These are phyloP conservation scores for Gobionotothen gibberifrons DNA, from an alignment of 2,797 vertebrate species.

Conservation along the genomic window DNA sequence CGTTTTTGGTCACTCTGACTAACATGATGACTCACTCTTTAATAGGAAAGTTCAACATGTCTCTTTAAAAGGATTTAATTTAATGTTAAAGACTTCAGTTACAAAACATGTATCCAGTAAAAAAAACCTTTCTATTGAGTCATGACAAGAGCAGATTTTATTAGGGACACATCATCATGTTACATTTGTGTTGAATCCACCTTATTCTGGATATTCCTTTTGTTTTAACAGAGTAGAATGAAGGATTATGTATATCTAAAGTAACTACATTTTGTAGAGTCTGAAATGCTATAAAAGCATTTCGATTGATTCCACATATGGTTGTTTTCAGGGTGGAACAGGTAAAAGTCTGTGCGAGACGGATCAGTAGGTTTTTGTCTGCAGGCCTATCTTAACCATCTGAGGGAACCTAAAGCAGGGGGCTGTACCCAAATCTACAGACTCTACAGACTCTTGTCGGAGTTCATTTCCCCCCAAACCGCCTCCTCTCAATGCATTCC, in stretches of 20 bases:
- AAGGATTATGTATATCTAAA: neutral
- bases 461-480: conserved; percentile 77
- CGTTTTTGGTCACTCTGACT: conserved; percentile 50
- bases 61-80: conserved; percentile 45
- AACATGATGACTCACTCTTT: conserved; percentile 56
- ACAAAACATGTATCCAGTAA: conserved; percentile 33
- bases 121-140: conserved; percentile 20
- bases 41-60: conserved; percentile 38
- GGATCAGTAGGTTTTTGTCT: conserved; percentile 81
- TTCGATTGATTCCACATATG: conserved; percentile 15
- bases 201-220: neutral
- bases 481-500: conserved; percentile 85
- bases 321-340: conserved; percentile 54
- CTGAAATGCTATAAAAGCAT: conserved; percentile 3
- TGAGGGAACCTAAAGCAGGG: conserved; percentile 80
- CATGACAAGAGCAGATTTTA: conserved; percentile 27
- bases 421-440: conserved; percentile 76
- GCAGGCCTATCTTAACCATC: conserved; percentile 82
- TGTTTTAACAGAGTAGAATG: neutral
- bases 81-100: conserved; percentile 40
- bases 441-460: conserved; percentile 73
- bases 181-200: neutral
- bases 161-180: conserved; percentile 22
- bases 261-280: conserved; percentile 14
- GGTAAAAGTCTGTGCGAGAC: conserved; percentile 75